Conservation (phyloP, 2,797 vertebrate species). For the Ctenopoma kingsleyae region DNA sequence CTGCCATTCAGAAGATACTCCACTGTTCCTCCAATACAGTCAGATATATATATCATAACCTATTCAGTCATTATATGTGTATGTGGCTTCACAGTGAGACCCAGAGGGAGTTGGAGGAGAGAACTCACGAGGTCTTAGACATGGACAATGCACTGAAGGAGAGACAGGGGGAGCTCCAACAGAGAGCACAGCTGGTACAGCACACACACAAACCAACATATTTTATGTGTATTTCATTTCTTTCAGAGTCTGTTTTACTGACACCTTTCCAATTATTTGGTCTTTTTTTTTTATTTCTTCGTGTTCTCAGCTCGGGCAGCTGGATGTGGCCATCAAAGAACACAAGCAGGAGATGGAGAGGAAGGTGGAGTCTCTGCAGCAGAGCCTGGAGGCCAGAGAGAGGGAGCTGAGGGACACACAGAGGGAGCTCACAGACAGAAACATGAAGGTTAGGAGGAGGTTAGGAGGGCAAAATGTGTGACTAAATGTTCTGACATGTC, state of each 20-base stretch:
- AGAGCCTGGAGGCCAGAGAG: slow-evolving; percentile 87
- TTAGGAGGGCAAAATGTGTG: neutral
- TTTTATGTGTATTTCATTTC: neutral
- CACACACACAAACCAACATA: slow-evolving; percentile 11
- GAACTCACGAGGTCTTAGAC: slow-evolving; percentile 90
- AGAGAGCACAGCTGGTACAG: slow-evolving; percentile 92
- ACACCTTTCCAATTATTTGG: neutral
- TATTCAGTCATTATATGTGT: slow-evolving; percentile 24
- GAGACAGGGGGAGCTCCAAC: slow-evolving; percentile 94
- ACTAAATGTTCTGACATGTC: neutral
- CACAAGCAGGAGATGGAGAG: slow-evolving; percentile 93
- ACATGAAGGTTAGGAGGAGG: slow-evolving; percentile 83
- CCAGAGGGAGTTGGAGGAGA: slow-evolving; percentile 91
- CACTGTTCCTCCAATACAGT: neutral
- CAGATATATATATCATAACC: neutral
- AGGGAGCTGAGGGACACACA: slow-evolving; percentile 76
- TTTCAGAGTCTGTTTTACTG: neutral
- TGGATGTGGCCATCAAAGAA: slow-evolving; percentile 91
- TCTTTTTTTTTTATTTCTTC: neutral
- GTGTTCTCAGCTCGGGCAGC: slow-evolving; percentile 87
- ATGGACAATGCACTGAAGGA: slow-evolving; percentile 92
- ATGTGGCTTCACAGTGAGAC: slow-evolving; percentile 86
- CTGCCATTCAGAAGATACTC: neutral
- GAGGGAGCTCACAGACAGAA: slow-evolving; percentile 83
- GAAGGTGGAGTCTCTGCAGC: slow-evolving; percentile 89